phyloP scores from a whole-genome alignment of 2,888 invertebrate genomes.

The Temnothorax unifasciatus region DNA sequence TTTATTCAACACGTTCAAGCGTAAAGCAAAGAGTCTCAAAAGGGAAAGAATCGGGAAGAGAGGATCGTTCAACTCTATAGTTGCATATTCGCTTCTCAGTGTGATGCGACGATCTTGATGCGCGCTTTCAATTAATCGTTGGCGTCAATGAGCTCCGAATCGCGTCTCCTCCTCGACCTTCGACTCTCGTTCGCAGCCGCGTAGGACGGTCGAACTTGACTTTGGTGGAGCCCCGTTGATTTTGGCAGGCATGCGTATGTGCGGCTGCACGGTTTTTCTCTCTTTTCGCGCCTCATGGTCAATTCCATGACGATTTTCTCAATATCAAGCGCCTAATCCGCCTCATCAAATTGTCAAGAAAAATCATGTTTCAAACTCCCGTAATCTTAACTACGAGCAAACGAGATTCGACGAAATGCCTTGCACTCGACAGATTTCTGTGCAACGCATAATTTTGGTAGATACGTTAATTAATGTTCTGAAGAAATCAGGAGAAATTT shows the following conservation, averaged over 20 bases:
- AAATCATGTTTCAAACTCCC: not conserved
- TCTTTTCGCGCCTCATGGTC: not conserved
- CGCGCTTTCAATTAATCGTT: slow-evolving; percentile 35
- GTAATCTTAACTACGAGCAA: not conserved
- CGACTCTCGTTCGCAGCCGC: slow-evolving; percentile 2
- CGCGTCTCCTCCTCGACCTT: slow-evolving; percentile 23
- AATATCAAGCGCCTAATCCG: not conserved
- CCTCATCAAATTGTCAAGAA: not conserved
- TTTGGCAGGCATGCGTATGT: slow-evolving; percentile 29
- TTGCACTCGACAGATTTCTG: not conserved
- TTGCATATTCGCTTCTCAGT: not conserved
- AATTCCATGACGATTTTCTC: not conserved
- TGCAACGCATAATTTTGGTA: not conserved
- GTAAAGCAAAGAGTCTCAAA: not conserved
- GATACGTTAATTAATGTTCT: not conserved
- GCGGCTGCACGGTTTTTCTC: not conserved
- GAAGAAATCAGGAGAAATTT: not conserved
- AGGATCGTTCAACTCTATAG: not conserved
- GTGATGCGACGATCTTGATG: not conserved
- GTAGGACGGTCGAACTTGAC: slow-evolving; percentile 42
- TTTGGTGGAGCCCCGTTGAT: slow-evolving; percentile 37
- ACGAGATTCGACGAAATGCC: not conserved
- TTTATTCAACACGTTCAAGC: not conserved
- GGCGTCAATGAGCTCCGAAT: slow-evolving; percentile 33
- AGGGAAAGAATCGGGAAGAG: not conserved